These are phyloP conservation scores for Brenthis hecate DNA, from an alignment of 2,888 invertebrate genomes.

Conservation along the genomic window DNA sequence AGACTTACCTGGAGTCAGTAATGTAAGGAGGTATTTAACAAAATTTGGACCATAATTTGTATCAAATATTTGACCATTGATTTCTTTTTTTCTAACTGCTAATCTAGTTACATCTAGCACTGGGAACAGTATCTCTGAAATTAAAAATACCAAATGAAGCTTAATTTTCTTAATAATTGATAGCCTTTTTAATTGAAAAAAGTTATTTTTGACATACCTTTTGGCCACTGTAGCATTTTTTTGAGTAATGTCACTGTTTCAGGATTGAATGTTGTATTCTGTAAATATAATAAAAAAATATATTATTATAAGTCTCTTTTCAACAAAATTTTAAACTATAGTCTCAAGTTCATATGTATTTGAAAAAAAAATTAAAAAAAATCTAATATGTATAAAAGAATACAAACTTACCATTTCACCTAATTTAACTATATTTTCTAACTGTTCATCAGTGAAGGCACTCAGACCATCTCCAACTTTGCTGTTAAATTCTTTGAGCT, in stretches of 20 bases:
- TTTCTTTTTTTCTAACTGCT: constrained; percentile 87
- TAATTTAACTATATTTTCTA: constrained; percentile 85
- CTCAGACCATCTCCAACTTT: constrained; percentile 79
- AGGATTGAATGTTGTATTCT: constrained; percentile 64
- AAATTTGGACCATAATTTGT: constrained; percentile 65
- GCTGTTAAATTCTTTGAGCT: constrained; percentile 88
- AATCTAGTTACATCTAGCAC: constrained; percentile 93
- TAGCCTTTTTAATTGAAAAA: too few relatives aligned
- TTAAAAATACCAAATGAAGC: constrained; percentile 23
- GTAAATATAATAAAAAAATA: constrained; percentile 41
- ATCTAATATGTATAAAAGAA: too few relatives aligned
- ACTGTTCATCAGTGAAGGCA: constrained; percentile 78
- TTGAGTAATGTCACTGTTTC: constrained; percentile 82
- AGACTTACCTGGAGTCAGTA: constrained; percentile 64
- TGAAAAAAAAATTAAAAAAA: neutral
- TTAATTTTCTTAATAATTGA: too few relatives aligned
- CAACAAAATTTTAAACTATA: too few relatives aligned
- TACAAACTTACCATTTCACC: constrained; percentile 72
- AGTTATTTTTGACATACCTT: constrained; percentile 72
- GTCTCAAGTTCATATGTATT: neutral
- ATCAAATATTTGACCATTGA: constrained; percentile 76
- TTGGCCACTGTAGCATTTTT: constrained; percentile 87
- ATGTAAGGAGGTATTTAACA: constrained; percentile 61
- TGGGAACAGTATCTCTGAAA: constrained; percentile 91
- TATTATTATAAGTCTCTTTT: neutral